These are phyloP conservation scores for Hyphantria cunea DNA, from an alignment of 1,140 invertebrate genomes.

Conservation along the genomic window DNA sequence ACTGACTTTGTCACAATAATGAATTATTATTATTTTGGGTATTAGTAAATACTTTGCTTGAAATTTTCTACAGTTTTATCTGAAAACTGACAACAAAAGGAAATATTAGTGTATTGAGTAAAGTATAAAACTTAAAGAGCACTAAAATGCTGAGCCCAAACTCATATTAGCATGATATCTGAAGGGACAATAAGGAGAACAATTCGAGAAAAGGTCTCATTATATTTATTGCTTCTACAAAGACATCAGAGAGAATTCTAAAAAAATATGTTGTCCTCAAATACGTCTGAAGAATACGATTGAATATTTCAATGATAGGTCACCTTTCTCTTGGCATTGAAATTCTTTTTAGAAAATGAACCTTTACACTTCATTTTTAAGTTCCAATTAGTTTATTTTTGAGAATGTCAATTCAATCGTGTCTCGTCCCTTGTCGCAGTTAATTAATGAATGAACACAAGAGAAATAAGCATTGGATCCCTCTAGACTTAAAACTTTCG, in stretches of 20 bases:
- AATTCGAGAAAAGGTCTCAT: conserved; percentile 3
- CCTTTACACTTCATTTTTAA: conserved; percentile 16
- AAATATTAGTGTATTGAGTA: not conserved
- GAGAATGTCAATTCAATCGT: conserved; percentile 24
- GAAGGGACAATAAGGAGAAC: conserved; percentile 12
- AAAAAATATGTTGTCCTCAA: conserved; percentile 4
- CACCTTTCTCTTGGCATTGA: conserved; percentile 12
- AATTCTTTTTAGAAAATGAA: conserved; percentile 15
- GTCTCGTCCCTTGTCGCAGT: conserved; percentile 21
- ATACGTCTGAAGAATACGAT: conserved; percentile 1
- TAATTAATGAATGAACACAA: conserved; percentile 40
- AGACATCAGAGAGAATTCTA: conserved; percentile 9
- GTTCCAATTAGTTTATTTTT: conserved; percentile 6
- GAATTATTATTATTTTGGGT: no score
- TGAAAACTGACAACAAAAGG: no score
- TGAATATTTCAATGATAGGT: conserved; percentile 13
- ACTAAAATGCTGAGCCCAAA: conserved; percentile 6
- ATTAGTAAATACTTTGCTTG: not conserved
- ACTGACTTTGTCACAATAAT: no score
- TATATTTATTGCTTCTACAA: conserved; percentile 5
- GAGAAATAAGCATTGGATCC: conserved; percentile 32
- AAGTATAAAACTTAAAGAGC: conserved; percentile 1
- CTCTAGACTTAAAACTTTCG: conserved; percentile 32
- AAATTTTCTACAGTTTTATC: no score
- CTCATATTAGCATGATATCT: conserved; percentile 9